Conservation (phyloP, 1,140 invertebrate genomes). For the Drosophila saltans region DNA sequence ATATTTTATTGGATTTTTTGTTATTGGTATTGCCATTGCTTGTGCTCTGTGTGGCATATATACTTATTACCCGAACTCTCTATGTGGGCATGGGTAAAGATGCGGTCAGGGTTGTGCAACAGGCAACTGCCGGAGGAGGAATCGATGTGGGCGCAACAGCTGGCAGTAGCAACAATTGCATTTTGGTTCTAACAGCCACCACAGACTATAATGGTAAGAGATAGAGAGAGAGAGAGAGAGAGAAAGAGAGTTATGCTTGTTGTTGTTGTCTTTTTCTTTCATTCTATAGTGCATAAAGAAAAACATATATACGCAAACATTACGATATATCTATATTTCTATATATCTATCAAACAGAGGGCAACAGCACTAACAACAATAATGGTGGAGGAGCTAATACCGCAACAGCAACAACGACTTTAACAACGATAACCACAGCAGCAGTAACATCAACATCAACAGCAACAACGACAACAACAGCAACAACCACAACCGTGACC, state of each 20-base stretch:
- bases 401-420: slow-evolving; percentile 17
- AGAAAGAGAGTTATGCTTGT: not conserved
- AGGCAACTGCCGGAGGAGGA: slow-evolving; percentile 24
- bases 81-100: slow-evolving; percentile 86
- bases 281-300: not conserved
- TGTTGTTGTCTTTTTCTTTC: not conserved
- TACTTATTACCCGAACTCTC: slow-evolving; percentile 88
- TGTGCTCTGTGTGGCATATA: slow-evolving; percentile 90
- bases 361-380: slow-evolving; percentile 59
- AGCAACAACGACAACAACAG: slow-evolving; percentile 30
- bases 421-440: slow-evolving; percentile 36
- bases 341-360: slow-evolving; percentile 29
- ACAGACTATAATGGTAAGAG: slow-evolving; percentile 55
- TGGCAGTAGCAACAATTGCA: slow-evolving; percentile 52
- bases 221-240: too few species aligned
- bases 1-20: slow-evolving; percentile 89
- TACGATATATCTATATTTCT: too few species aligned
- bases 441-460: slow-evolving; percentile 39
- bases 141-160: slow-evolving; percentile 5
- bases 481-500: slow-evolving; percentile 46
- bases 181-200: slow-evolving; percentile 48
- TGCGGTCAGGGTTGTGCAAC: slow-evolving; percentile 22
- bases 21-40: slow-evolving; percentile 90
- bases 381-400: slow-evolving; percentile 39
- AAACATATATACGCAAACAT: not conserved